Evolutionary conservation across 2,888 invertebrate genomes (phyloP), one percentile per base, ranked within the genome.

Genomic region (Nomada flava): DNA sequence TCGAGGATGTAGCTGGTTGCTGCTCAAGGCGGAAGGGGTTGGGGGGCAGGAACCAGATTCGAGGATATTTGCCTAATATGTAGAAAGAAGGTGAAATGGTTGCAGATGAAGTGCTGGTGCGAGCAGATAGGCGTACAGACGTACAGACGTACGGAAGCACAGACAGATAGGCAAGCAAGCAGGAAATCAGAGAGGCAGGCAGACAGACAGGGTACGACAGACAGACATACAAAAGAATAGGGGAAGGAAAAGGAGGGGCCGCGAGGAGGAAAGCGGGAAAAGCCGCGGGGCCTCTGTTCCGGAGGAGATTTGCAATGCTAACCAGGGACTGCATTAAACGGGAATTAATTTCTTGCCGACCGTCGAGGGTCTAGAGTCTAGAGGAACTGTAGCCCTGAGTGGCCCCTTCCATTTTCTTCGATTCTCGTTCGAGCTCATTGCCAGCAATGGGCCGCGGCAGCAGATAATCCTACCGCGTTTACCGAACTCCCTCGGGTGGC

Each of bases 271-370:
- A 83, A 77, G 82, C 74, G 63, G 76, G 76, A 80, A 82, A 86
- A 81, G 88, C 84, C 82, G 84, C 73, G 76, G 60, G 73, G 69
- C 74, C 79, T 68, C 63, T 64, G 79, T 83, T 77, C 78, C 81
- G 55, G 63, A 76, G 55, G 86, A 89, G 90, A 93, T 93, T 92
- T 93, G 93, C 93, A 92, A 92, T 93, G 92, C 92, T 92, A 93
- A 93, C 91, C 89, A 91, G 90, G 83, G 90, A 92, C 92, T 92
- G 90, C 91, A 92, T 93, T 92, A 92, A 92, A 92, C 90, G 90
- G 86, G 92, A 92, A 93, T 92, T 92, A 92, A 92, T 92, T 92
- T 91, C 92, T 92, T 92, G 91, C 91, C 91, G 91, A 92, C 91
- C 91, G 90, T 91, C 92, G 11, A 15, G 47, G 15, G 47, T 47